phyloP scores from a whole-genome alignment of 1,140 invertebrate genomes.

The Drosophila littoralis region DNA sequence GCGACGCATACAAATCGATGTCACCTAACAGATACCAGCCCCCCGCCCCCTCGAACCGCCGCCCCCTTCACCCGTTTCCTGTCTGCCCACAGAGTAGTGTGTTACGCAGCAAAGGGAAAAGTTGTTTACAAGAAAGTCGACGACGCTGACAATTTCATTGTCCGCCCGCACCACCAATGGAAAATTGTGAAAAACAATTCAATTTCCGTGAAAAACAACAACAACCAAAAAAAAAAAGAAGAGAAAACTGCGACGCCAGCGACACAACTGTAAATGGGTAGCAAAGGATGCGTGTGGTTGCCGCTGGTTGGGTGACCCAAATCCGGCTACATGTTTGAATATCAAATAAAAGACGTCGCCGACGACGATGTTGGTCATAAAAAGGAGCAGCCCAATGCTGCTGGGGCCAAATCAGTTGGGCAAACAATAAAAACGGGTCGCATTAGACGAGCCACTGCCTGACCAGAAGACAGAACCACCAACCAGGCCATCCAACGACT shows the following conservation, averaged over 20 bases:
- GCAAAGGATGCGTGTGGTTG: conserved; percentile 56
- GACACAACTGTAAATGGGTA: conserved; percentile 64
- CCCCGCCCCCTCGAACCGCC: not conserved
- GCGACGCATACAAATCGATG: conserved; percentile 47
- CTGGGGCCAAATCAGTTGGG: conserved; percentile 66
- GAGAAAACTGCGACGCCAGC: conserved; percentile 18
- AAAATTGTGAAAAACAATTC: conserved; percentile 73
- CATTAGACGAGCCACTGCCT: not conserved
- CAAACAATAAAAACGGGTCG: conserved; percentile 59
- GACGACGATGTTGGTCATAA: conserved; percentile 46
- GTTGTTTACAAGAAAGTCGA: conserved; percentile 68
- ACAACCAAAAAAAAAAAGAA: not conserved
- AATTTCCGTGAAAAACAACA: conserved; percentile 64
- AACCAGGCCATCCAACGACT: no score
- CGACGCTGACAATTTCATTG: conserved; percentile 58
- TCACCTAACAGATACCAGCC: conserved; percentile 30
- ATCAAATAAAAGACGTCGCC: conserved; percentile 59
- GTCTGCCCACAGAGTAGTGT: not conserved
- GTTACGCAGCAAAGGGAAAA: conserved; percentile 40
- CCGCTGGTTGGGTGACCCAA: conserved; percentile 63
- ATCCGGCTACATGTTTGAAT: conserved; percentile 61
- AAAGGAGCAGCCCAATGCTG: conserved; percentile 38
- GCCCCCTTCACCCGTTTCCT: not conserved
- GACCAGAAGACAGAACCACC: not conserved
- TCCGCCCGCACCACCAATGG: conserved; percentile 25